phyloP scores from a whole-genome alignment of 1,140 invertebrate genomes.

The Brachionus angularis region DNA sequence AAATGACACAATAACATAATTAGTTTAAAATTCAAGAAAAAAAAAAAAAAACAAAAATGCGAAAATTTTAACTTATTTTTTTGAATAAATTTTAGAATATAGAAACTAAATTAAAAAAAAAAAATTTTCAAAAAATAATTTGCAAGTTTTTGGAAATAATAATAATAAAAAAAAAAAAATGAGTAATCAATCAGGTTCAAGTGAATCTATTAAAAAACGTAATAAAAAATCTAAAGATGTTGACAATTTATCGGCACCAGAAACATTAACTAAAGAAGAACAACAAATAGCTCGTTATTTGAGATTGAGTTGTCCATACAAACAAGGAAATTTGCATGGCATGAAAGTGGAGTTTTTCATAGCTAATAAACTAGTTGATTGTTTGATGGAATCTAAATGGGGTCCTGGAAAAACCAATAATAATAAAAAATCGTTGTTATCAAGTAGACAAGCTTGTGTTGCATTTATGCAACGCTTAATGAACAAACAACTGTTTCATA shows the following conservation, averaged over 20 bases:
- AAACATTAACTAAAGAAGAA: conserved; percentile 39
- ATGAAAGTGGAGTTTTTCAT: conserved; percentile 96
- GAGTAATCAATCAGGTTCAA: conserved; percentile 1
- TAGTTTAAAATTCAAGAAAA: too few relatives aligned
- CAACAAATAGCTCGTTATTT: conserved; percentile 29
- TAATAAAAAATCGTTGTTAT: background rate
- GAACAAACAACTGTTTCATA: conserved; percentile 86
- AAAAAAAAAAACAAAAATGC: too few relatives aligned
- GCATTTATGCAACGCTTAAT: conserved; percentile 65
- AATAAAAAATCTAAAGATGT: conserved; percentile 8
- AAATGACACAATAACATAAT: too few relatives aligned
- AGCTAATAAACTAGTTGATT: conserved; percentile 84
- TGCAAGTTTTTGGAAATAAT: conserved; percentile 2
- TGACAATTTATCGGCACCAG: background rate
- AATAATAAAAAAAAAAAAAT: background rate
- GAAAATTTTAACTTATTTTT: too few relatives aligned
- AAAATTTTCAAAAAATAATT: background rate
- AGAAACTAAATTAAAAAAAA: background rate
- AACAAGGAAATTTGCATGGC: conserved; percentile 88
- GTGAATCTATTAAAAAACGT: conserved; percentile 27
- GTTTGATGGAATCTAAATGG: conserved; percentile 84
- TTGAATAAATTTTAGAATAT: too few relatives aligned
- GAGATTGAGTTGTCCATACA: conserved; percentile 63
- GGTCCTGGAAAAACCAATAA: conserved; percentile 65
- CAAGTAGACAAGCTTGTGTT: conserved; percentile 13